Base-by-base conservation (phyloP, 2,888 invertebrate genomes). In the Himalopsyche tibetana region DNA sequence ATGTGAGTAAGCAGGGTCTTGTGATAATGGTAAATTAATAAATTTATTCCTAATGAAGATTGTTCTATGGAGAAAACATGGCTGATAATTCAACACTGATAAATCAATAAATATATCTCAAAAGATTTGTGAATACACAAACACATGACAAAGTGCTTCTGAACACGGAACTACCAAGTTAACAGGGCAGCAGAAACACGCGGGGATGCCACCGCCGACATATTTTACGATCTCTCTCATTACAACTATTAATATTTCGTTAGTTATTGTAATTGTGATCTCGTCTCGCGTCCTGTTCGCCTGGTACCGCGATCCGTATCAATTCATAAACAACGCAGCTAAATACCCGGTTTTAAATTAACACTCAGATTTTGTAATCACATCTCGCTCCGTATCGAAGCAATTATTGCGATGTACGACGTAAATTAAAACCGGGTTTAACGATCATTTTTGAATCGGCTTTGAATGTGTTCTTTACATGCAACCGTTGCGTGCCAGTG, bases 401-500 rank as follows among this genome's bases (percentile, higher is more conserved):
- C 80, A 84, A 87, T 74, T 74, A 74, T 74, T 74, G 74, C 82
- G 85, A 82, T 80, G 74, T 85, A 80, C 69, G 45, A 82, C 45
- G 82, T 87, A 87, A 88, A 88, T 87, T 88, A 87, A 88, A 88
- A 85, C 84, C 85, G 40, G 87, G 85, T 84, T 85, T 82, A 80
- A 83, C 85, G 87, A 85, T 56, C 84, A 74, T 87, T 83, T 86
- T 83, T 85, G 87, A 88, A 88, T 87, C 82, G 82, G 83, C 79
- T 85, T 83, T 82, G 82, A 84, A 88, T 85, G 87, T 81, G 83
- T 83, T 74, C 84, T 85, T 85, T 56, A 82, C 88, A 88, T 88
- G 88, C 88, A 82, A 88, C 84, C 84, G 45, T 88, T 74, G 88
- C 88, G 88, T 88, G 88, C 82, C 74, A 82, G 45, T 55, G 84